Percentiles rank a stretch among this genome's conserved stretches.
Conservation (phyloP, 2,888 invertebrate species). For the Cinara cedri region DNA sequence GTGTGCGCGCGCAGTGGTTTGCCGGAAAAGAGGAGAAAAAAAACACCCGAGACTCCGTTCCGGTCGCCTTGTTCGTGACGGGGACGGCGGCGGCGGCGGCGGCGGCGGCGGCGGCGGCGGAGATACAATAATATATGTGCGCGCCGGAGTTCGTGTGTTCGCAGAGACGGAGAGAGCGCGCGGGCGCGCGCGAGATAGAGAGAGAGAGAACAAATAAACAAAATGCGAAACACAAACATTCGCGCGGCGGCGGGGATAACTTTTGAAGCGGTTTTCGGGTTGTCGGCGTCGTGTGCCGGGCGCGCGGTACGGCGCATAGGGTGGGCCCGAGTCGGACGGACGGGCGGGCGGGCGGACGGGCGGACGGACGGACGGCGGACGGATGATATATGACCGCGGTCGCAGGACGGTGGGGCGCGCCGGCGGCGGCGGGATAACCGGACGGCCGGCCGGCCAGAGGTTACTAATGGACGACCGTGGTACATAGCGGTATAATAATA, state of each 20-base stretch:
- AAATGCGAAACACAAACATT: constrained; percentile 56
- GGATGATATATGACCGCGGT: constrained; percentile 49
- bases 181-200: background rate
- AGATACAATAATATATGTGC: background rate
- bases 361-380: background rate
- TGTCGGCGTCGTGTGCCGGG: constrained; percentile 14
- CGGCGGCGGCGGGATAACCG: constrained; percentile 39
- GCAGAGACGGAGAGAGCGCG: background rate
- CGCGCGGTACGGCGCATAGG: background rate
- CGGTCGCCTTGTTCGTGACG: constrained; percentile 17
- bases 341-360: background rate
- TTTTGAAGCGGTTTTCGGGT: constrained; percentile 55
- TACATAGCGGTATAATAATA: background rate
- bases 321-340: background rate
- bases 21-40: background rate
- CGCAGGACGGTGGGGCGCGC: constrained; percentile 18
- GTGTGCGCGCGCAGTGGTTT: constrained; percentile 25
- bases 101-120: background rate
- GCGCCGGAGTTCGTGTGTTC: no score
- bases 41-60: background rate
- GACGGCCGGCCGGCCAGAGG: constrained; percentile 57
- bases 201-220: constrained; percentile 44
- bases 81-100: background rate
- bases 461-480: constrained; percentile 44
- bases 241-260: constrained; percentile 41